A percentile compares a stretch with the other conserved stretches of the same genome.
Conservation (phyloP, 1,140 invertebrate genomes). For the Halictus rubicundus region DNA sequence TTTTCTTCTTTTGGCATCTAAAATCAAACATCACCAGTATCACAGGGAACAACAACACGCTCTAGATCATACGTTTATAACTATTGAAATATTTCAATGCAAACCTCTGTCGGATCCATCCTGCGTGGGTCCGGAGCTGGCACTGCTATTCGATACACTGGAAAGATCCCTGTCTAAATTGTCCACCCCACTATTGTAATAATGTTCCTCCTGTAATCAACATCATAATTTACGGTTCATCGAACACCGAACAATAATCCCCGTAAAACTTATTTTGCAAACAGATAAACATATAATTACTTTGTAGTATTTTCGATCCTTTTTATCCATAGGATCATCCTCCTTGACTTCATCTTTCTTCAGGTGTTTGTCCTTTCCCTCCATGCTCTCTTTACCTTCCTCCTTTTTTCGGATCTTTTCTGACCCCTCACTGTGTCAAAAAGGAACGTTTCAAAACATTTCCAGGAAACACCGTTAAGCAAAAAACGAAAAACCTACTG, state of each 20-base stretch:
- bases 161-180: constrained; percentile 80
- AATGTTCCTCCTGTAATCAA: constrained; percentile 80
- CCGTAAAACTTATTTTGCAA: not conserved
- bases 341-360: constrained; percentile 81
- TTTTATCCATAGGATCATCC: constrained; percentile 76
- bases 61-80: not conserved
- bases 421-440: constrained; percentile 64
- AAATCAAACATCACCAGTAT: constrained; percentile 42
- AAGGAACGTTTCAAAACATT: not conserved
- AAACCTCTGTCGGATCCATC: constrained; percentile 82
- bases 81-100: constrained; percentile 24
- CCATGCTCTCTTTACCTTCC: constrained; percentile 74
- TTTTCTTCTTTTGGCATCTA: constrained; percentile 89
- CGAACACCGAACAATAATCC: not conserved
- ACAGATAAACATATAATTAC: constrained; percentile 59
- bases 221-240: not conserved
- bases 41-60: not conserved
- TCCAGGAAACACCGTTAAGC: not conserved
- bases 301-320: constrained; percentile 80
- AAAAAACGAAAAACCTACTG: constrained; percentile 64
- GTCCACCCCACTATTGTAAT: constrained; percentile 75
- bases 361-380: constrained; percentile 79
- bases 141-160: constrained; percentile 81
- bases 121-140: constrained; percentile 75
- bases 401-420: constrained; percentile 76